phyloP scores from a whole-genome alignment of 2,113 vertebrate species.

The Crotalus helleri region DNA sequence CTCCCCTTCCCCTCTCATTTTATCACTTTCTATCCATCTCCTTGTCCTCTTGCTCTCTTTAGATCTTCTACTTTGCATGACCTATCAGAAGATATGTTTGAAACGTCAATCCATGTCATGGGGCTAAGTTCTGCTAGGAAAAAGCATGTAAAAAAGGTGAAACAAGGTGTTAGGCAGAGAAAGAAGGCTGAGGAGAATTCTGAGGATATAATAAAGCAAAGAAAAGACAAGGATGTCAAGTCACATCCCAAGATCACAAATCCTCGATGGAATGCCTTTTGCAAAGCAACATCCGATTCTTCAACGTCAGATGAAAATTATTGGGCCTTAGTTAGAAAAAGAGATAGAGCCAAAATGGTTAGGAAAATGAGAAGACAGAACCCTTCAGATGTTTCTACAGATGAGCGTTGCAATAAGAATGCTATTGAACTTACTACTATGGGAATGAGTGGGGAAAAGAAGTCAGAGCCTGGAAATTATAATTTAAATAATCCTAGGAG shows the following conservation, averaged over 20 bases:
- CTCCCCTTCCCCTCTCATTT: constrained; percentile 48
- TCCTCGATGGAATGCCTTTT: constrained; percentile 58
- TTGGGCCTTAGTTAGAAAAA: constrained; percentile 78
- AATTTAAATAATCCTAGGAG: constrained; percentile 58
- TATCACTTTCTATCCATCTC: constrained; percentile 65
- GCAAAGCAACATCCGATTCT: constrained; percentile 63
- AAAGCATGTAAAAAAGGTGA: constrained; percentile 79
- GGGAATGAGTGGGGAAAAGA: constrained; percentile 57
- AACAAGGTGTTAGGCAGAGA: constrained; percentile 76
- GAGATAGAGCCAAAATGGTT: constrained; percentile 77
- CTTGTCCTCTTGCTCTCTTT: constrained; percentile 64
- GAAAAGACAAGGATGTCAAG: constrained; percentile 54
- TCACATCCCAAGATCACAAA: constrained; percentile 57
- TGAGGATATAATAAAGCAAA: constrained; percentile 64
- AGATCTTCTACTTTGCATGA: constrained; percentile 77
- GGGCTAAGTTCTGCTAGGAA: constrained; percentile 69
- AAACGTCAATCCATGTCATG: constrained; percentile 68
- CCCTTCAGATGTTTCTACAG: constrained; percentile 57
- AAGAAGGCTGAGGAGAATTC: constrained; percentile 69
- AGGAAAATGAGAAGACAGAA: constrained; percentile 69
- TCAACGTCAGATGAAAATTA: constrained; percentile 78
- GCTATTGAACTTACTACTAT: constrained; percentile 71
- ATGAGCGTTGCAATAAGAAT: constrained; percentile 46
- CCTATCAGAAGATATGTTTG: constrained; percentile 80
- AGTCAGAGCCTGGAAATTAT: constrained; percentile 49